A percentile compares a stretch with the other conserved stretches of the same genome.
phyloP scores from a whole-genome alignment of 2,888 invertebrate species.

The Drosophila fungiperda region DNA sequence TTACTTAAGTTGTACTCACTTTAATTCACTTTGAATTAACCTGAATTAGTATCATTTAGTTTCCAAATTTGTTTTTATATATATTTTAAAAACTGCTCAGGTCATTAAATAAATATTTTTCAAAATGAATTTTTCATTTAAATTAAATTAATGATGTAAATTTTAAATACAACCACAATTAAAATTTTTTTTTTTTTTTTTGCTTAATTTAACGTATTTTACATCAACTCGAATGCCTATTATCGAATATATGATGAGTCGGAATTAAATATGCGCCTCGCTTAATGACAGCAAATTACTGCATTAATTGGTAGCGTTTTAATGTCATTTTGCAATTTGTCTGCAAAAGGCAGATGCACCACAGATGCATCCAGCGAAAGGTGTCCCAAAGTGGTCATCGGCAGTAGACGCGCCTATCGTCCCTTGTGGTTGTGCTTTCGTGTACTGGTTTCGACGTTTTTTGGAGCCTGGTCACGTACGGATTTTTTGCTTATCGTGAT shows the following conservation, averaged over 20 bases:
- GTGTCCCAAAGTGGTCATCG: constrained; percentile 30
- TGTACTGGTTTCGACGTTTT: constrained; percentile 46
- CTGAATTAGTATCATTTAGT: background rate
- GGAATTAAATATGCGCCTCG: constrained; percentile 25
- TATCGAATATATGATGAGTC: background rate
- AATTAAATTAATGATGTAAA: background rate
- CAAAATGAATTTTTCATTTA: background rate
- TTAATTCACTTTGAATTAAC: background rate
- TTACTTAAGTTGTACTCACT: background rate
- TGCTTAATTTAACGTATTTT: background rate
- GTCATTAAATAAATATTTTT: background rate
- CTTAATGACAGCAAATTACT: constrained; percentile 46
- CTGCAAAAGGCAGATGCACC: constrained; percentile 49
- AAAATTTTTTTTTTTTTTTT: background rate
- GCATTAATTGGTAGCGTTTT: constrained; percentile 49
- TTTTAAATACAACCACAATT: background rate
- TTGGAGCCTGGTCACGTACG: constrained; percentile 27
- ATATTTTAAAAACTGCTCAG: background rate
- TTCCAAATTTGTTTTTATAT: background rate
- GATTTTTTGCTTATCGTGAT: constrained; percentile 26
- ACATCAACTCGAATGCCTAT: background rate
- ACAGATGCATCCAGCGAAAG: constrained; percentile 7
- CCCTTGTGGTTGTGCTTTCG: constrained; percentile 57
- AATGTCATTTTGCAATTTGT: constrained; percentile 56
- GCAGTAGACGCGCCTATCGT: constrained; percentile 57